A percentile compares a stretch with the other conserved stretches of the same genome.
Conservation (phyloP, 2,113 vertebrate species). For the Calcarius ornatus region DNA sequence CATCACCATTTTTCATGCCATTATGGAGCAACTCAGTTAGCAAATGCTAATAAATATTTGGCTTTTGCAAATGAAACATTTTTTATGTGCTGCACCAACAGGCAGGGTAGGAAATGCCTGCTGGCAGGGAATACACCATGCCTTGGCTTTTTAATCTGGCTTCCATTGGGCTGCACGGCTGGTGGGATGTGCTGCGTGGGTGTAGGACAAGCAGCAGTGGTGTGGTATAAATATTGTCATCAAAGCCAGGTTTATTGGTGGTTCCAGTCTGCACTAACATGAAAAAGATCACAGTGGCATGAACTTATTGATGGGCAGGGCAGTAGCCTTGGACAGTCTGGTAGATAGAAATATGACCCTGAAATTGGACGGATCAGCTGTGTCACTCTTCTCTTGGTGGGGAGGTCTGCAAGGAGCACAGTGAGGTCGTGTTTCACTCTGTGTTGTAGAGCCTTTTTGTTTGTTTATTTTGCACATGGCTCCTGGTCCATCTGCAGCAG, state of each 20-base stretch:
- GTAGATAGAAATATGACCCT: background rate
- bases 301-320: background rate
- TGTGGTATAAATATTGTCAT: background rate
- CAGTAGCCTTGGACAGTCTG: background rate
- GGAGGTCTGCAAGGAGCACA: background rate
- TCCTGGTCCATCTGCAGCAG: background rate
- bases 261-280: background rate
- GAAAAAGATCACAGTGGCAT: background rate
- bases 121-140: background rate
- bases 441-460: background rate
- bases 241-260: background rate
- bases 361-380: background rate
- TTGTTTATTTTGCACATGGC: slow-evolving; percentile 24
- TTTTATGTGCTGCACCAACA: background rate
- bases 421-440: background rate
- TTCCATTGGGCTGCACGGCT: accelerated
- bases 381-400: background rate
- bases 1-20: slow-evolving; percentile 33
- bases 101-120: background rate
- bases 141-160: background rate
- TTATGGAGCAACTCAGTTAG: background rate
- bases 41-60: slow-evolving; percentile 39
- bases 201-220: background rate
- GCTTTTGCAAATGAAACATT: background rate
- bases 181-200: background rate